Evolutionary conservation across 2,888 invertebrate species (phyloP).

Genomic region (Mesoligia furuncula): DNA sequence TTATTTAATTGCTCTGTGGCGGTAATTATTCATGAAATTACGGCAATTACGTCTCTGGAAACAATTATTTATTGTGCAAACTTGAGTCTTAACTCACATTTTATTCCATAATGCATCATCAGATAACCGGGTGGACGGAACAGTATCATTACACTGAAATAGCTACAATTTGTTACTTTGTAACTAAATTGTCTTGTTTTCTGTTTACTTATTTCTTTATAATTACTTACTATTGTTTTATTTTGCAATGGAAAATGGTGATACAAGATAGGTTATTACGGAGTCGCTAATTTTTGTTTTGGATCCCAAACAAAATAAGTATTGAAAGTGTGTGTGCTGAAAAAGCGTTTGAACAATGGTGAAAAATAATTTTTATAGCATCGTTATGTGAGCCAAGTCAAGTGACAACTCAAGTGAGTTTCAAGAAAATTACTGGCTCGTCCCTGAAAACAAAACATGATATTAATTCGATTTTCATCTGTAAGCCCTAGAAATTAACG

Average conservation of each 20-base stretch:
- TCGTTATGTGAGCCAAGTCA: background rate
- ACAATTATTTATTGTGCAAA: slow-evolving; percentile 91
- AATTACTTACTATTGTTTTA: slow-evolving; percentile 3
- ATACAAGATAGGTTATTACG: background rate
- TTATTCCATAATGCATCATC: slow-evolving; percentile 87
- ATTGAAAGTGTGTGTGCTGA: background rate
- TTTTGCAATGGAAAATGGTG: slow-evolving; percentile 13
- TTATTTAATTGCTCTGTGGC: slow-evolving; percentile 90
- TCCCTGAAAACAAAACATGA: background rate
- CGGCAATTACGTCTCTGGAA: slow-evolving; percentile 89
- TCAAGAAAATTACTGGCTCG: background rate
- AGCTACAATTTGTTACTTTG: slow-evolving; percentile 53
- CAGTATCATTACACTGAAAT: slow-evolving; percentile 69
- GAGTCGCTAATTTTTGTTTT: background rate
- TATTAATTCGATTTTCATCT: background rate
- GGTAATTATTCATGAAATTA: slow-evolving; percentile 91
- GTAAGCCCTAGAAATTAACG: background rate
- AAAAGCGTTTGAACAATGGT: background rate
- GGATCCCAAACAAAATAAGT: background rate
- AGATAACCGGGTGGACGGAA: slow-evolving; percentile 83
- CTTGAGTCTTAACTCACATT: slow-evolving; percentile 89
- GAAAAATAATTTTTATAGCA: background rate
- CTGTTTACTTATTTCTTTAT: slow-evolving; percentile 22
- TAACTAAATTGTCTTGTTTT: slow-evolving; percentile 42
- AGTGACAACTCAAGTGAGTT: too few relatives aligned